Conservation (phyloP, 92 coral and sea anemone genomes). For the Siderastrea radians region DNA sequence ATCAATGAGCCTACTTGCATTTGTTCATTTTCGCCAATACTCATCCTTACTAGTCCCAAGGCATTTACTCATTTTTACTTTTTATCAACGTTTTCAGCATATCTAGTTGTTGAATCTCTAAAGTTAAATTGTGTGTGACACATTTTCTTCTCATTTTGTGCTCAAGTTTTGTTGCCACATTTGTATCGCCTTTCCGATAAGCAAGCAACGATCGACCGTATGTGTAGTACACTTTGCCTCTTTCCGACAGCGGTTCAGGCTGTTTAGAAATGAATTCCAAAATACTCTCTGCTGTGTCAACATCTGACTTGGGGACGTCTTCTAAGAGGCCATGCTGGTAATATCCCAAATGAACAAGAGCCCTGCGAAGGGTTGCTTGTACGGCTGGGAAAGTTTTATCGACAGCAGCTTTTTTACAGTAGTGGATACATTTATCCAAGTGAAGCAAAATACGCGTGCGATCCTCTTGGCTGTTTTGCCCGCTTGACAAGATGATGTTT, state of each 20-base stretch:
- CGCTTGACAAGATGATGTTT: slow-evolving; percentile 35
- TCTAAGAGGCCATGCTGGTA: slow-evolving; percentile 59
- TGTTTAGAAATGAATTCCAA: slow-evolving; percentile 19
- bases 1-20: too few relatives aligned
- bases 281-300: slow-evolving; percentile 41
- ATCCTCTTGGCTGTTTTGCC: slow-evolving; percentile 22
- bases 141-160: slow-evolving; percentile 39
- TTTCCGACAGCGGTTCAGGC: slow-evolving; percentile 10
- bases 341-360: slow-evolving; percentile 58
- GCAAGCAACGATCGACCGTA: slow-evolving; percentile 50
- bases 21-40: too few relatives aligned
- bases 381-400: slow-evolving; percentile 26
- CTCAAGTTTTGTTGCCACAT: slow-evolving; percentile 42
- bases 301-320: slow-evolving; percentile 43
- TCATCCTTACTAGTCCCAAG: not conserved
- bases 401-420: slow-evolving; percentile 39
- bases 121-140: not conserved
- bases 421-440: slow-evolving; percentile 34
- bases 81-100: slow-evolving; percentile 24
- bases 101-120: slow-evolving; percentile 49
- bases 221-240: slow-evolving; percentile 32
- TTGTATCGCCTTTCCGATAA: slow-evolving; percentile 43
- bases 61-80: not conserved
- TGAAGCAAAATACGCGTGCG: slow-evolving; percentile 8
- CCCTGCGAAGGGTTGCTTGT: slow-evolving; percentile 52